Conservation (phyloP, 2,888 invertebrate species). For the Barypeithes pellucidus region DNA sequence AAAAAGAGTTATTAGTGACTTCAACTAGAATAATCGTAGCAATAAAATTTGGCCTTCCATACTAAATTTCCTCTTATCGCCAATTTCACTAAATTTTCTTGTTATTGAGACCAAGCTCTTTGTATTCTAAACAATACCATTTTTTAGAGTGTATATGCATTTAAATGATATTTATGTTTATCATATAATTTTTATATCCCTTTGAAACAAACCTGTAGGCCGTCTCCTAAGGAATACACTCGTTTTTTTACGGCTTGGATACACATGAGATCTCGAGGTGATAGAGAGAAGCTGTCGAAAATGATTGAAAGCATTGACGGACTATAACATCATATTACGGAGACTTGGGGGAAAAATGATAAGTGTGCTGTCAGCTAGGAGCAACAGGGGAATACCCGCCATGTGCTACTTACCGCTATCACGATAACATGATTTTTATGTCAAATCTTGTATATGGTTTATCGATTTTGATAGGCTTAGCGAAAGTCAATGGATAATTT, state of each 20-base stretch:
- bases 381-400: constrained; percentile 63
- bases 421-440: constrained; percentile 58
- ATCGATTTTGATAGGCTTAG: no score
- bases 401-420: constrained; percentile 58
- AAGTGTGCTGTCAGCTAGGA: constrained; percentile 67
- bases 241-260: neutral
- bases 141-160: no score
- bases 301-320: constrained; percentile 70
- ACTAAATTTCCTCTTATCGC: no score
- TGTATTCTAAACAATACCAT: no score
- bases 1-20: no score
- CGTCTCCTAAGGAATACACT: constrained; percentile 25
- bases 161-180: neutral
- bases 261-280: constrained; percentile 56
- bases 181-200: neutral
- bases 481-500: no score
- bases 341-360: constrained; percentile 67
- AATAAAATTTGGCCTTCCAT: no score
- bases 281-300: constrained; percentile 65
- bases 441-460: constrained; percentile 50
- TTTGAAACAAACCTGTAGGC: neutral
- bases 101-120: no score
- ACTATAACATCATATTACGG: constrained; percentile 71
- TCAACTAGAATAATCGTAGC: no score
- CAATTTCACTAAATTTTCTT: no score